These are phyloP conservation scores for Conus betulinus DNA, from an alignment of 1,140 invertebrate species.

Conservation along the genomic window DNA sequence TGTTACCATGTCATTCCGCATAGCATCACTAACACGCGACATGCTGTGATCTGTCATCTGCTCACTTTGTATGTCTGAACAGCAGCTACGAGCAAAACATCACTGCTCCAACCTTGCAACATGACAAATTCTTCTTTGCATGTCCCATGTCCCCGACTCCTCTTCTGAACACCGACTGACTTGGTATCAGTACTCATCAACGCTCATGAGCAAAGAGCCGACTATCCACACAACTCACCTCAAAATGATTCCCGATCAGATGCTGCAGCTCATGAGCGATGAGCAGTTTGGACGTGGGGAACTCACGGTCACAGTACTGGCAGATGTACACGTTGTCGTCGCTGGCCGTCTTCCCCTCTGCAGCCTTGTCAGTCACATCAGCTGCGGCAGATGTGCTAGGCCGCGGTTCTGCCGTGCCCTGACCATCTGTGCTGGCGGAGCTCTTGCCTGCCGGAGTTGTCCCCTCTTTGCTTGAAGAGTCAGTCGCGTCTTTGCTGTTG, in stretches of 20 bases:
- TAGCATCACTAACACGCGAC: too few species aligned
- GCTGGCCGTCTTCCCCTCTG: constrained; percentile 22
- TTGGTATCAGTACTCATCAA: too few species aligned
- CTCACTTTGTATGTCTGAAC: too few species aligned
- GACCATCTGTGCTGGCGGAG: neutral
- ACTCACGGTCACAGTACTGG: constrained; percentile 72
- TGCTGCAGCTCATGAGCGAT: constrained; percentile 72
- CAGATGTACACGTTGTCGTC: constrained; percentile 60
- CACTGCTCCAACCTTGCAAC: neutral
- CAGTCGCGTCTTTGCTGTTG: constrained; percentile 13
- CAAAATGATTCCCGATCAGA: constrained; percentile 71
- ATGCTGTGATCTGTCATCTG: too few species aligned
- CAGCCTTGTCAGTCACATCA: constrained; percentile 12
- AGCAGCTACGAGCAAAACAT: neutral
- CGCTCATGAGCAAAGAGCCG: too few species aligned
- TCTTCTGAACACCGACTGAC: neutral
- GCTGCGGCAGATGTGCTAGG: constrained; percentile 4
- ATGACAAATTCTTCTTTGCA: neutral
- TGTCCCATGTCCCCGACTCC: neutral
- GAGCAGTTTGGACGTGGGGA: constrained; percentile 61
- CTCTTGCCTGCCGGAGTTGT: neutral
- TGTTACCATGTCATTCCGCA: too few species aligned
- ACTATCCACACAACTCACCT: constrained; percentile 52
- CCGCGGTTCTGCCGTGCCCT: neutral
- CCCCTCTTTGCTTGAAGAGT: neutral